A percentile compares a stretch with the other conserved stretches of the same genome.
These are phyloP conservation scores for Dryoscopus gambensis DNA, from an alignment of 2,113 vertebrate genomes.

Conservation along the genomic window DNA sequence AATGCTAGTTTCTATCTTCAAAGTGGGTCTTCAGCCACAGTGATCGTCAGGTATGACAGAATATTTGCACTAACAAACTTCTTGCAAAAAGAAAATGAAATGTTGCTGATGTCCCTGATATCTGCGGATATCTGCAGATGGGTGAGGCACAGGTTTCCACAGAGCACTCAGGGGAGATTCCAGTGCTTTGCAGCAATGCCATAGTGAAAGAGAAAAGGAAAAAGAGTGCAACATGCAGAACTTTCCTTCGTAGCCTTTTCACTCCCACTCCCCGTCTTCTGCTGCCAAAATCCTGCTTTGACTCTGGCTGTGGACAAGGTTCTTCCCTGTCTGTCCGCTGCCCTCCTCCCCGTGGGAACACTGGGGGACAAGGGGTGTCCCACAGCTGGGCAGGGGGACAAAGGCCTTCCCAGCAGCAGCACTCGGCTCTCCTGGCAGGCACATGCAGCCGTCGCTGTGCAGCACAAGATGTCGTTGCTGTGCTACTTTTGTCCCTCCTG, in stretches of 20 bases:
- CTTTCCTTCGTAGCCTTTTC: background rate
- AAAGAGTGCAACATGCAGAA: accelerated
- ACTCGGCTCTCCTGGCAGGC: accelerated
- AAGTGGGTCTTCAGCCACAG: background rate
- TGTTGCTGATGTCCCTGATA: background rate
- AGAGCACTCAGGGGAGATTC: background rate
- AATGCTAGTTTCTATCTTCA: accelerated
- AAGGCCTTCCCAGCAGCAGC: background rate
- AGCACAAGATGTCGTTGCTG: slow-evolving; percentile 62
- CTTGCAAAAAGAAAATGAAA: background rate
- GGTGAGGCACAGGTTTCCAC: background rate
- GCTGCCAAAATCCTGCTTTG: background rate
- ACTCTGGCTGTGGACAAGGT: accelerated
- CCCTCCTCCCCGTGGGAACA: accelerated
- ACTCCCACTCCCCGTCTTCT: accelerated
- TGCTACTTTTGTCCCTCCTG: background rate
- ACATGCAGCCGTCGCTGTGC: background rate
- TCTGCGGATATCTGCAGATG: background rate
- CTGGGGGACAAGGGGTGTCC: background rate
- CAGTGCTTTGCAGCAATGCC: background rate
- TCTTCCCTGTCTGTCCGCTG: accelerated
- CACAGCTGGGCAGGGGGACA: background rate
- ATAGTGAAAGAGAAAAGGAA: background rate
- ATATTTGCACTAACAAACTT: background rate
- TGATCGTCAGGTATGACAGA: background rate